These are phyloP conservation scores for Palythoa heliodiscus DNA, from an alignment of 92 coral and sea anemone species.

Conservation along the genomic window DNA sequence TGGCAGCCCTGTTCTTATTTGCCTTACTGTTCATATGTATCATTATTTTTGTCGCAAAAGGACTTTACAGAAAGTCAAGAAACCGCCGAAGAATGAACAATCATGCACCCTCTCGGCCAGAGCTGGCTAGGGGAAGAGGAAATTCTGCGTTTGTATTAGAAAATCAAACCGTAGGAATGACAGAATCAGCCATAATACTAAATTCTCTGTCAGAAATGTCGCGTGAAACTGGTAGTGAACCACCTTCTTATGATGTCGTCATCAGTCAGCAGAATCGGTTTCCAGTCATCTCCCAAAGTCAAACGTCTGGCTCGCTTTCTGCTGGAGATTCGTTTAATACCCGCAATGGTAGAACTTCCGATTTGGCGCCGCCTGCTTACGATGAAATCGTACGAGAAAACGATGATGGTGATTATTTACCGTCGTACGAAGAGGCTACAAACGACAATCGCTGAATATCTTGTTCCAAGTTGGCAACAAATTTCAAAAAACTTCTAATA, in stretches of 20 bases:
- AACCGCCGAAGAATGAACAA: background rate
- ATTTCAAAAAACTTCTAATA: too few species aligned
- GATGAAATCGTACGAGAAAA: background rate
- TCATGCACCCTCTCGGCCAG: background rate
- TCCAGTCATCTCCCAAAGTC: background rate
- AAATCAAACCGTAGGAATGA: background rate
- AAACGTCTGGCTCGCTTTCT: background rate
- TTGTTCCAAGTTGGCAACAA: too few species aligned
- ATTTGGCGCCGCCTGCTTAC: background rate
- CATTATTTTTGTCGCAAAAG: background rate
- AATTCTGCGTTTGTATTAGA: background rate
- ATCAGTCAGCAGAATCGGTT: background rate
- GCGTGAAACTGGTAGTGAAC: background rate
- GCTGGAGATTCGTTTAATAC: background rate
- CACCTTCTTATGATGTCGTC: constrained; percentile 24
- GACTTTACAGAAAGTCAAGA: background rate
- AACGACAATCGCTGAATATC: background rate
- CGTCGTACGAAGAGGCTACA: constrained; percentile 33
- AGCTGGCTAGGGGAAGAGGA: background rate
- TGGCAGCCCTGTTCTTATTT: background rate
- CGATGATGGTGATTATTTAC: background rate
- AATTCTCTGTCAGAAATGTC: background rate
- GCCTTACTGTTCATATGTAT: constrained; percentile 1
- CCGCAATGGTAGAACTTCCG: background rate
- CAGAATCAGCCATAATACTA: background rate